Evolutionary conservation across 2,888 invertebrate genomes (phyloP), one percentile per base, ranked within the genome.

Genomic region (Platycnemis pennipes): DNA sequence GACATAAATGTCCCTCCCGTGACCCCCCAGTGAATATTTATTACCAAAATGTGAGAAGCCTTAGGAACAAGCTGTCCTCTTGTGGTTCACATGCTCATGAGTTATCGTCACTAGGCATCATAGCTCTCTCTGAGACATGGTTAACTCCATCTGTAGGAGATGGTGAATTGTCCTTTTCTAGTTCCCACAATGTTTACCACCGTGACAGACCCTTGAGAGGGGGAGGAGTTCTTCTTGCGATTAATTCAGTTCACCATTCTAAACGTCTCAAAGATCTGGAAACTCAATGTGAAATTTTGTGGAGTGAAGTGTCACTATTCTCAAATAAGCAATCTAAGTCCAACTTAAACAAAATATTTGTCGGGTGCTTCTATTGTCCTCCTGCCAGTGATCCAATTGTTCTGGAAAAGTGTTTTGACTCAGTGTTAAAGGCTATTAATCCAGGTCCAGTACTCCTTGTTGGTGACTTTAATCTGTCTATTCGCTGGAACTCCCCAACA

Each of bases 231-330:
- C 85, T 37, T 85, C 88, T 88, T 97, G 96, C 96, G 97, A 96
- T 96, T 96, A 96, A 96, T 96, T 95, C 96, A 96, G 96, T 96
- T 96, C 96, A 96, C 96, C 97, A 96, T 96, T 96, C 96, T 97
- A 96, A 96, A 97, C 97, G 97, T 97, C 96, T 96, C 96, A 97
- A 96, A 96, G n/a, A n/a, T n/a, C n/a, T n/a, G n/a, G n/a, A n/a
- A n/a, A n/a, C n/a, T n/a, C n/a, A n/a, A n/a, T n/a, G 96, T 96
- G 95, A 96, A 97, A 96, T 96, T 96, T 96, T 96, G 11, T 56
- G 56, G 56, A 16, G 56, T 56, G 56, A 56, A 56, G 56, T 56
- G 11, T 16, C 56, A 16, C 11, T 56, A 16, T 11, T 11, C 22
- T 22, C 56, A 11, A 56, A 11, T 56, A 56, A 56, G 11, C 56